These are phyloP conservation scores for Picus viridis DNA, from an alignment of 2,797 vertebrate genomes.

Conservation along the genomic window DNA sequence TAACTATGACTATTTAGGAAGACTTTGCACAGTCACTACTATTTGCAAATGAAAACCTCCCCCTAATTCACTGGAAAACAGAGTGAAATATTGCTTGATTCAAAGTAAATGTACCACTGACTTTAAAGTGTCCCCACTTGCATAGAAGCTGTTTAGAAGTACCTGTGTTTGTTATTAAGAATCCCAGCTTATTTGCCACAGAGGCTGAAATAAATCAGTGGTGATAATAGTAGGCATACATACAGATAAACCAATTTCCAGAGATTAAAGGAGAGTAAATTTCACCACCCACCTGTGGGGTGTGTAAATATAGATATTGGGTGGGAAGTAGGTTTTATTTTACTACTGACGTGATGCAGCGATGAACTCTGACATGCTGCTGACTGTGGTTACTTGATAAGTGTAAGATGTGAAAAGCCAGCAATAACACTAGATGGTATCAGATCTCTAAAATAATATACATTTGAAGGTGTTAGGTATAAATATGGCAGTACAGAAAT, in stretches of 20 bases:
- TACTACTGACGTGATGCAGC: slow-evolving; percentile 39
- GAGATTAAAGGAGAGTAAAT: slow-evolving; percentile 54
- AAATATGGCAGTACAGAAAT: slow-evolving; percentile 27
- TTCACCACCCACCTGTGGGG: slow-evolving; percentile 63
- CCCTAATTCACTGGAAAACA: slow-evolving; percentile 4
- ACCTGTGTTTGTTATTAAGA: slow-evolving; percentile 10
- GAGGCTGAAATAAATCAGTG: slow-evolving; percentile 50
- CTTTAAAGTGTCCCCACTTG: not conserved
- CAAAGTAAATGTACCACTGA: not conserved
- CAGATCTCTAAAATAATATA: slow-evolving; percentile 61
- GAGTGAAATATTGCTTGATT: not conserved
- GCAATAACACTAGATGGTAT: slow-evolving; percentile 61
- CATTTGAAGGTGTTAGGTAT: slow-evolving; percentile 52
- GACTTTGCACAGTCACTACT: not conserved
- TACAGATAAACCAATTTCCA: slow-evolving; percentile 39
- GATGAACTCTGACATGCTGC: slow-evolving; percentile 69
- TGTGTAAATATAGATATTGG: slow-evolving; percentile 60
- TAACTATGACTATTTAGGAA: slow-evolving; percentile 10
- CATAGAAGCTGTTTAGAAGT: slow-evolving; percentile 45
- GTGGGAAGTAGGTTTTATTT: slow-evolving; percentile 54
- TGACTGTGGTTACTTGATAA: slow-evolving; percentile 74
- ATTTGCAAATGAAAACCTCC: not conserved
- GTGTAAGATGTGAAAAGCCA: slow-evolving; percentile 64
- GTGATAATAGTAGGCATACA: not conserved
- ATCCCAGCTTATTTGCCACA: slow-evolving; percentile 44